Percentiles rank a stretch among this genome's conserved stretches.
These are phyloP conservation scores for Chinchilla lanigera DNA, from an alignment of 2,113 vertebrate species.

Conservation along the genomic window DNA sequence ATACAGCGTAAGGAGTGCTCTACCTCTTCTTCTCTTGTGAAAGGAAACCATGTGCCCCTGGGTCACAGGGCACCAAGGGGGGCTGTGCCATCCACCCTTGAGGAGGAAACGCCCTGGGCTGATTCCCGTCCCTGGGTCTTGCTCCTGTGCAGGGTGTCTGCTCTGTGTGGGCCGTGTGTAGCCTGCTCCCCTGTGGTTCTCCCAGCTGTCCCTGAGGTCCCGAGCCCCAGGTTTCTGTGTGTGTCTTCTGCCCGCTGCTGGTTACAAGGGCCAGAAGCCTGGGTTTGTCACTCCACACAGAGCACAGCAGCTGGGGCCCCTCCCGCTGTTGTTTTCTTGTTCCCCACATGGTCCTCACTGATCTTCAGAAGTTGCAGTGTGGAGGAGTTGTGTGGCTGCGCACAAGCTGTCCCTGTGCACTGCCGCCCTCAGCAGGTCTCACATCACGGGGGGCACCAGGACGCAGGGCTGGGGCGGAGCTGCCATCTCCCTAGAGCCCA, in stretches of 20 bases:
- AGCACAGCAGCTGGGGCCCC: neutral
- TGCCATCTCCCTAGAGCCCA: rapidly evolving
- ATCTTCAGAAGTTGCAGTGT: neutral
- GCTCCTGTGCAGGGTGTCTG: neutral
- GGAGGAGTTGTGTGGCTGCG: rapidly evolving
- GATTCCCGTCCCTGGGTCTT: neutral
- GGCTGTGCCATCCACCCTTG: neutral
- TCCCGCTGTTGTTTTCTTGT: rapidly evolving
- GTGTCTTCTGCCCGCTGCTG: neutral
- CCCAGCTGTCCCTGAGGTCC: neutral
- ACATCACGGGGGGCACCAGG: neutral
- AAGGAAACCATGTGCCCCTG: neutral
- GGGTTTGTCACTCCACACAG: too few species aligned
- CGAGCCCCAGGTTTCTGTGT: neutral
- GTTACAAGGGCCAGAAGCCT: neutral
- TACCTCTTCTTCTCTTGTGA: neutral
- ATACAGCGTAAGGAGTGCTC: conserved; percentile 87
- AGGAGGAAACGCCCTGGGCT: neutral
- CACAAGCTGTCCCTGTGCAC: neutral
- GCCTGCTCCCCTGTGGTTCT: neutral
- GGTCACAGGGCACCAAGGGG: neutral
- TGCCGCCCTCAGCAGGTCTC: neutral
- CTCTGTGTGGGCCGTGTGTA: neutral
- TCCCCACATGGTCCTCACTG: neutral
- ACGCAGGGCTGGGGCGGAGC: rapidly evolving